These are phyloP conservation scores for Mohoua ochrocephala DNA, from an alignment of 2,113 vertebrate genomes.

Conservation along the genomic window DNA sequence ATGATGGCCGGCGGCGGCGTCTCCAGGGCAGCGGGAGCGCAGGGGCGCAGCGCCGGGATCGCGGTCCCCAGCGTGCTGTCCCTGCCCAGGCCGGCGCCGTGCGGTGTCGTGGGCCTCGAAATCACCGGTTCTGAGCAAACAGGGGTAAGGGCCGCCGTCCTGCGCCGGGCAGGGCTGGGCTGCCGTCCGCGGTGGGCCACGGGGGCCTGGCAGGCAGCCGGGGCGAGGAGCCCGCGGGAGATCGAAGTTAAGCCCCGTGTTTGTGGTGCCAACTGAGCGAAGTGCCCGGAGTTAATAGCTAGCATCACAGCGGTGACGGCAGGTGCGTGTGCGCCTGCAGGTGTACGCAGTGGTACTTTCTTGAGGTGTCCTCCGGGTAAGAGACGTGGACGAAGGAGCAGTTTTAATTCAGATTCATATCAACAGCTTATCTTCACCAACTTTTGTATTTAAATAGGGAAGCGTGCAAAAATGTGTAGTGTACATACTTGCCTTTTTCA, in stretches of 20 bases:
- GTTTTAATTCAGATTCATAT: background rate
- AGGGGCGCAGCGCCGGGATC: background rate
- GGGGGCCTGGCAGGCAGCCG: background rate
- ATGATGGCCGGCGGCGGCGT: background rate
- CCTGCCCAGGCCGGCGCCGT: background rate
- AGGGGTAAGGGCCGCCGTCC: background rate
- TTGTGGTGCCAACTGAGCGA: background rate
- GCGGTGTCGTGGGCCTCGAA: background rate
- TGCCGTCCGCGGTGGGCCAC: accelerated
- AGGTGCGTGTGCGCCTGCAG: no score
- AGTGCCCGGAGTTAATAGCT: background rate
- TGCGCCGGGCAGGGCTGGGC: background rate
- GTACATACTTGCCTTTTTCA: background rate
- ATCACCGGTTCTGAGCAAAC: accelerated
- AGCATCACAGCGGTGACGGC: background rate
- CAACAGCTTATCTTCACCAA: background rate
- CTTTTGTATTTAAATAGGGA: background rate
- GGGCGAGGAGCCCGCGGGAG: background rate
- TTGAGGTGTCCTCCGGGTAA: no score
- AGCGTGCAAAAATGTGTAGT: accelerated
- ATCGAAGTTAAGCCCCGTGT: accelerated
- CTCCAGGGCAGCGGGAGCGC: background rate
- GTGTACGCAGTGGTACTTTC: accelerated
- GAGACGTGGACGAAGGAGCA: background rate
- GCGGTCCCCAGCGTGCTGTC: background rate